These are phyloP conservation scores for Dascillus cervinus DNA, from an alignment of 2,888 invertebrate species.

Conservation along the genomic window DNA sequence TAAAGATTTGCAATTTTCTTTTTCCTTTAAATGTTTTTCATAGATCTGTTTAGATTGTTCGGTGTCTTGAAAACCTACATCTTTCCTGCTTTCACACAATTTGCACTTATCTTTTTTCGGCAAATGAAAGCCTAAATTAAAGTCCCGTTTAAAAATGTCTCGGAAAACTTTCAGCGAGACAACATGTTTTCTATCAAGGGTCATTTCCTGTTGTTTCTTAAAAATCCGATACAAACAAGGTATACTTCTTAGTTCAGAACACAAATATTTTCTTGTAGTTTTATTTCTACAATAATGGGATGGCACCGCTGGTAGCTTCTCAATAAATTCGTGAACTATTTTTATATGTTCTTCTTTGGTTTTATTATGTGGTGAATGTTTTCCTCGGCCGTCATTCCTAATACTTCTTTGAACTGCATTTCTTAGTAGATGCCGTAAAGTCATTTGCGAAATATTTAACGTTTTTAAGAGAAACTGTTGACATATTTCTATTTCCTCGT, in stretches of 20 bases:
- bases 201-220: background rate
- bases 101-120: constrained; percentile 14
- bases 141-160: constrained; percentile 10
- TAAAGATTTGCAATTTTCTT: background rate
- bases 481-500: constrained; percentile 8
- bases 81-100: constrained; percentile 5
- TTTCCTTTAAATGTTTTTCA: background rate
- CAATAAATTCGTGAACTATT: constrained; percentile 6
- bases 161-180: too few species aligned
- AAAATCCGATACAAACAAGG: too few species aligned
- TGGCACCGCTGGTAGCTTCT: constrained; percentile 11
- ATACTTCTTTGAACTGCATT: constrained; percentile 3
- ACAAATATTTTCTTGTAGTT: constrained; percentile 11
- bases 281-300: constrained; percentile 15
- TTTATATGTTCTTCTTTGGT: background rate
- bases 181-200: background rate
- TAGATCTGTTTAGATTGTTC: background rate
- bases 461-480: constrained; percentile 14
- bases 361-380: constrained; percentile 2
- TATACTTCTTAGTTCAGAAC: constrained; percentile 5
- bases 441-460: constrained; percentile 10
- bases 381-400: constrained; percentile 12
- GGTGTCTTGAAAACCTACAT: background rate
- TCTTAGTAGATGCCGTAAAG: constrained; percentile 9
- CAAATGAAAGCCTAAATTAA: constrained; percentile 14